Percentiles rank a stretch among this genome's conserved stretches.
Evolutionary conservation across 30 jellyfish, hydroid and myxozoan genomes (phyloP).

Genomic region (Cassiopea xamachana): DNA sequence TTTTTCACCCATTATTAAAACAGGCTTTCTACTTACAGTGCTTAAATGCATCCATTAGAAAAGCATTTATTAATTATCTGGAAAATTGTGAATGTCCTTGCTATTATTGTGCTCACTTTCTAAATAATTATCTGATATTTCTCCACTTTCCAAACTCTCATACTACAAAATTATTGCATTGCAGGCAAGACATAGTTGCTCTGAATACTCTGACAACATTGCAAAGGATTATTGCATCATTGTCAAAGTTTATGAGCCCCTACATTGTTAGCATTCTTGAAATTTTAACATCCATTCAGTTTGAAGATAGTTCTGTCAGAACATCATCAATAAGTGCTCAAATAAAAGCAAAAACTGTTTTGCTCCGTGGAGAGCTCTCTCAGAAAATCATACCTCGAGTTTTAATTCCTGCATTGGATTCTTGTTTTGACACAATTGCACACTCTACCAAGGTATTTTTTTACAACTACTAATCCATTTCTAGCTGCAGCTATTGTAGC

Average conservation of each 20-base stretch:
- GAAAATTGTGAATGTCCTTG: no score
- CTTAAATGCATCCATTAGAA: no score
- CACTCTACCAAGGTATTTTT: conserved; percentile 62
- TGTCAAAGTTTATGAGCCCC: conserved; percentile 93
- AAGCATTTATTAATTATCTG: no score
- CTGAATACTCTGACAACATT: conserved; percentile 74
- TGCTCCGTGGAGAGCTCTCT: conserved; percentile 65
- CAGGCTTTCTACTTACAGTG: no score
- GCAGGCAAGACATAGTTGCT: conserved; percentile 49
- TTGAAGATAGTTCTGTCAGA: not conserved
- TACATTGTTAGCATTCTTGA: conserved; percentile 57
- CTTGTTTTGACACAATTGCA: conserved; percentile 55
- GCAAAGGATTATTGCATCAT: conserved; percentile 55
- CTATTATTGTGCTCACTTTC: not conserved
- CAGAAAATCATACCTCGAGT: conserved; percentile 69
- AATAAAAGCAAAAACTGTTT: conserved; percentile 33
- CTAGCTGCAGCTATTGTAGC: no score
- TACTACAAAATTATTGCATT: not conserved
- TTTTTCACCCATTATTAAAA: no score
- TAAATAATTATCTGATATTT: not conserved
- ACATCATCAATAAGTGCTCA: conserved; percentile 30
- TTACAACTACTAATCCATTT: no score
- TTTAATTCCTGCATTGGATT: conserved; percentile 76
- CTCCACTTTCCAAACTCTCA: not conserved
- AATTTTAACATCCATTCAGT: conserved; percentile 7